Evolutionary conservation across 2,888 invertebrate species (phyloP).

Genomic region (Choreutis nemorana): DNA sequence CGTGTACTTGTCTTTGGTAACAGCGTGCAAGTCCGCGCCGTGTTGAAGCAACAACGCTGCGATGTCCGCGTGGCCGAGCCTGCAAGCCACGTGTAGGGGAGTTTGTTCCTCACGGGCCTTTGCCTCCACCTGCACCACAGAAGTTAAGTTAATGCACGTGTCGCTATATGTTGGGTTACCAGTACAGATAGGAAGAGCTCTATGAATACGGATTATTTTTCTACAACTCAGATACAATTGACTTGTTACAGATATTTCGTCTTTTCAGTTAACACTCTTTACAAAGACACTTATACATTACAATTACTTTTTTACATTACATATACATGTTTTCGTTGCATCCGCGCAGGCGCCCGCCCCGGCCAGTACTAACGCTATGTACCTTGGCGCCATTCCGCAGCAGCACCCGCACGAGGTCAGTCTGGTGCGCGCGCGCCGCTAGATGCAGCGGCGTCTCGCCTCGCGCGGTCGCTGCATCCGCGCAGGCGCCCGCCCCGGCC

Average conservation of each 20-base stretch:
- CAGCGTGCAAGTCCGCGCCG: constrained; percentile 87
- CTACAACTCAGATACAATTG: too few relatives aligned
- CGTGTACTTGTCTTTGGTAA: constrained; percentile 95
- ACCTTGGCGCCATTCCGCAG: constrained; percentile 92
- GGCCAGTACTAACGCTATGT: background rate
- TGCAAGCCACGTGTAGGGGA: constrained; percentile 94
- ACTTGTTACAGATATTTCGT: too few relatives aligned
- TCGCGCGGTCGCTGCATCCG: constrained; percentile 87
- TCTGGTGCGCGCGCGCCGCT: constrained; percentile 96
- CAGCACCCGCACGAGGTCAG: constrained; percentile 94
- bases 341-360: background rate
- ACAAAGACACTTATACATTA: too few relatives aligned
- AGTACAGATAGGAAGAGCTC: too few relatives aligned
- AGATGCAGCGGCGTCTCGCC: constrained; percentile 92
- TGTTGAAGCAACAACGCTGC: constrained; percentile 93
- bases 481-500: background rate
- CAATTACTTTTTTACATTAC: too few relatives aligned
- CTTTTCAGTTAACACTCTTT: too few relatives aligned
- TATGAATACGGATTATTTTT: too few relatives aligned
- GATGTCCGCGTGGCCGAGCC: constrained; percentile 96
- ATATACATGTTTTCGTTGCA: too few relatives aligned
- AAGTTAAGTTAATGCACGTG: too few relatives aligned
- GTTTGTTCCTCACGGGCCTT: constrained; percentile 90
- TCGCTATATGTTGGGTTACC: too few relatives aligned
- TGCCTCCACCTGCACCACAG: constrained; percentile 70